phyloP scores from a whole-genome alignment of 2,888 invertebrate genomes.

The Mythimna pallens region DNA sequence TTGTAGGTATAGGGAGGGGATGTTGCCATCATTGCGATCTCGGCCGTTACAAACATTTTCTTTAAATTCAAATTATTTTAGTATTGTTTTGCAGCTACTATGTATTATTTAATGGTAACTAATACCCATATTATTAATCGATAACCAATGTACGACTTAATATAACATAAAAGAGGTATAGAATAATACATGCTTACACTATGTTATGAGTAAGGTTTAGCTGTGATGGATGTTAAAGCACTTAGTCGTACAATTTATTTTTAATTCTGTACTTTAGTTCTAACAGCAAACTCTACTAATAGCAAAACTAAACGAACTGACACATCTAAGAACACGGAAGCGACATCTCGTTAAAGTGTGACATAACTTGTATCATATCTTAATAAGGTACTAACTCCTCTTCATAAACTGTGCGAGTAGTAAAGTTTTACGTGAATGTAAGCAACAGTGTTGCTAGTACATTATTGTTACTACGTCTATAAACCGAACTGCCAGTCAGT shows the following conservation, averaged over 20 bases:
- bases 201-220: neutral
- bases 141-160: too few species aligned
- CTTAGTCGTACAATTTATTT: neutral
- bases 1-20: too few species aligned
- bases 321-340: neutral
- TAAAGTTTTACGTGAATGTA: constrained; percentile 50
- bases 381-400: constrained; percentile 54
- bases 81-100: too few species aligned
- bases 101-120: too few species aligned
- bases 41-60: too few species aligned
- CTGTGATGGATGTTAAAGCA: neutral
- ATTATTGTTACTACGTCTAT: constrained; percentile 35
- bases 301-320: neutral
- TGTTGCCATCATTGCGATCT: too few species aligned
- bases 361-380: constrained; percentile 51
- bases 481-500: constrained; percentile 48
- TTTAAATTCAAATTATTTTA: too few species aligned
- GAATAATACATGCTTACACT: too few species aligned
- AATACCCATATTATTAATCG: too few species aligned
- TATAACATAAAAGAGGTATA: too few species aligned
- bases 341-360: constrained; percentile 2
- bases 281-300: neutral
- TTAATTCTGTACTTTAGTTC: too few species aligned
- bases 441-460: constrained; percentile 52
- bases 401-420: constrained; percentile 54